Percentiles rank a stretch among this genome's conserved stretches.
Conservation (phyloP, 2,888 invertebrate species). For the Lasioglossum morio region DNA sequence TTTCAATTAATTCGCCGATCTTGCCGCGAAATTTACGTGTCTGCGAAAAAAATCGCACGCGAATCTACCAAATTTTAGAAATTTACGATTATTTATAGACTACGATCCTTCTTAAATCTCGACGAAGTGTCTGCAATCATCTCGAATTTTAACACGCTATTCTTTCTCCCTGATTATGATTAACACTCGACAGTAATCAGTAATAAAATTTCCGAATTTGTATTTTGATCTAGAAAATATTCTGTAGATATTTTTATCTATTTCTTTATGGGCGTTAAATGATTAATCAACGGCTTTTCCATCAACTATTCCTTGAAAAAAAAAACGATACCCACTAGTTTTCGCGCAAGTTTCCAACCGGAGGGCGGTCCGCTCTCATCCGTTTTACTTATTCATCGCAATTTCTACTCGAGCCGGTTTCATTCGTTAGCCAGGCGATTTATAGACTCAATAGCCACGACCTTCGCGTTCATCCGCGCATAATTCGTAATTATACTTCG, state of each 20-base stretch:
- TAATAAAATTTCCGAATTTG: not conserved
- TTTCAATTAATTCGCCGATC: not conserved
- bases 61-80: not conserved
- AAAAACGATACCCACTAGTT: not conserved
- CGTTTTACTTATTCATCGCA: not conserved
- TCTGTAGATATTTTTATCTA: not conserved
- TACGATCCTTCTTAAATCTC: not conserved
- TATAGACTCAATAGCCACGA: not conserved
- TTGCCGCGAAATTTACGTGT: not conserved
- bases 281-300: not conserved
- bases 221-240: not conserved
- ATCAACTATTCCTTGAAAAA: not conserved
- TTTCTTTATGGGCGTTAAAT: not conserved
- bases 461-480: not conserved
- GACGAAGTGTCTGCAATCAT: not conserved
- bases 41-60: not conserved
- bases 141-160: not conserved
- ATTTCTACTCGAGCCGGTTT: not conserved
- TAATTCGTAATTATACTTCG: conserved; percentile 21
- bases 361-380: not conserved
- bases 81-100: not conserved
- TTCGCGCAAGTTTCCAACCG: not conserved
- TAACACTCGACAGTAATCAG: not conserved
- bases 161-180: not conserved
- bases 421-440: not conserved